Evolutionary conservation across 2,888 invertebrate species (phyloP), one percentile per base, ranked within the genome.

Genomic region (Volucella inflata): DNA sequence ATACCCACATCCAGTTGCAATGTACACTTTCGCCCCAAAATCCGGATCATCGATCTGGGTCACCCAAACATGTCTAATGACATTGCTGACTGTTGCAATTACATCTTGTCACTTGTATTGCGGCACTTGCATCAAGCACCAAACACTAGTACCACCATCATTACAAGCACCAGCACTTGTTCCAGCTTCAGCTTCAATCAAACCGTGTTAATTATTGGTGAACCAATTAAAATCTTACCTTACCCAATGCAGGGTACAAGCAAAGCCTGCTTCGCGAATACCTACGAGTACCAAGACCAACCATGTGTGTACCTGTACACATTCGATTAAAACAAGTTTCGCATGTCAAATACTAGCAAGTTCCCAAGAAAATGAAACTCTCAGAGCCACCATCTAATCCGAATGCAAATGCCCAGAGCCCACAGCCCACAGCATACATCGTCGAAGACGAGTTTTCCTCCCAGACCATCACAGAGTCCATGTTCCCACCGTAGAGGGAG

Each of bases 181-280:
- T 30, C 30, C 21, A 21, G 12, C 51, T 16, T 21, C 2, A 30
- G 16, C 50, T 10, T 38, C 77, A 64, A 78, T 64, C 74, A 80
- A 80, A 80, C 70, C 70, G 40, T 70, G 80, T 80, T 80, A 79
- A 84, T 79, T 75, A 84, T 79, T 55, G 79, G 51, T 67, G 75
- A 48, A 71, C 59, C 70, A 84, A 76, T 84, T 79, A 60, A 65
- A 51, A 57, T 10, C 59, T 55, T 79, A 65, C 75, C 53, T 75
- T 75, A 71, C 65, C 80, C 62, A 83, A 78, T 78, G 72, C 67
- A 50, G 42, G 4, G 65, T 64, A 12, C 46, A 30, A 53, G 53
- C 65, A 65, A 38, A 48, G 38, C 46, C 17, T 21, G 16, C 30
- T 46, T 0, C 2, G 30, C 30, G 30, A 6, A 6, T 14, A 36